These are phyloP conservation scores for Catagonus wagneri DNA, from an alignment of 2,113 vertebrate species.

Conservation along the genomic window DNA sequence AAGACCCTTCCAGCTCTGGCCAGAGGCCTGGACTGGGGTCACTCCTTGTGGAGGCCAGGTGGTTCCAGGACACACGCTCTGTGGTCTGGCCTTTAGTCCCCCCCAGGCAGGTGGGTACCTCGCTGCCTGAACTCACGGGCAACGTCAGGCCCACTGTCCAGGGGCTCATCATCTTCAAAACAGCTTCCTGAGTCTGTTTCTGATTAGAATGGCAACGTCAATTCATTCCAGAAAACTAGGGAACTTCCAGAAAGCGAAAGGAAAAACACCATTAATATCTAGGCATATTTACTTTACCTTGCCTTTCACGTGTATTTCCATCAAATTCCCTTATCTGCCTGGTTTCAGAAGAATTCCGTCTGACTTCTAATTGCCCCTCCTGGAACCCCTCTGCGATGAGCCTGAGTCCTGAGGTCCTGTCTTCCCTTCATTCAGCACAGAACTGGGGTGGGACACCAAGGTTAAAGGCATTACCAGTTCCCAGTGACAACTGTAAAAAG, in stretches of 20 bases:
- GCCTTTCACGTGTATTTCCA: not conserved
- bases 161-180: not conserved
- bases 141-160: not conserved
- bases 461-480: not conserved
- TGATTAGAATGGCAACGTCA: not conserved
- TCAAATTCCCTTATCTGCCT: not conserved
- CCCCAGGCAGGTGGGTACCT: not conserved
- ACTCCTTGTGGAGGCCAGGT: not conserved
- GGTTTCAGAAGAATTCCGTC: not conserved
- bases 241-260: not conserved
- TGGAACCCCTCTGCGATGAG: not conserved
- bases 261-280: not conserved
- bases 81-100: not conserved
- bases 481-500: not conserved
- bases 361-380: not conserved
- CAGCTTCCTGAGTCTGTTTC: not conserved
- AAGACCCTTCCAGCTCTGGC: not conserved
- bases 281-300: not conserved
- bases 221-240: not conserved
- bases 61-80: not conserved
- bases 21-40: not conserved
- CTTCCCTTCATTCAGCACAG: not conserved
- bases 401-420: not conserved
- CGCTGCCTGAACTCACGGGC: rapidly evolving
- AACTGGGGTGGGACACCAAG: not conserved